A percentile compares a stretch with the other conserved stretches of the same genome.
Evolutionary conservation across 2,113 vertebrate genomes (phyloP).

Genomic region (Chloropsis cyanopogon): DNA sequence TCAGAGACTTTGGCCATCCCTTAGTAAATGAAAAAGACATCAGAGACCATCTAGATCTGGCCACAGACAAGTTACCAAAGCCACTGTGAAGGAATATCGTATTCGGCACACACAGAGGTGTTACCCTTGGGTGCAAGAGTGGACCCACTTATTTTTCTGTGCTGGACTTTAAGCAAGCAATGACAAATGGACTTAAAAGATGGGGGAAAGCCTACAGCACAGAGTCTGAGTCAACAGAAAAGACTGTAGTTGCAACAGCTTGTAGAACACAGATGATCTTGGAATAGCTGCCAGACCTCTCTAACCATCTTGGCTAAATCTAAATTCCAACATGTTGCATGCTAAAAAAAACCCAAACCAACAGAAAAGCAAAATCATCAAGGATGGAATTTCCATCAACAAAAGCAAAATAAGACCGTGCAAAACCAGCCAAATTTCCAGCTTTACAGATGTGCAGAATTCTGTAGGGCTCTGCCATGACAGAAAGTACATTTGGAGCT

Average conservation of each 20-base stretch:
- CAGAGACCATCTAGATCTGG: not conserved
- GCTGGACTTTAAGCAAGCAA: not conserved
- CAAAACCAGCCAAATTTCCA: not conserved
- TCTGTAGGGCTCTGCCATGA: not conserved
- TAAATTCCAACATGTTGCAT: not conserved
- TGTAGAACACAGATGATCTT: not conserved
- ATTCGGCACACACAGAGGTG: not conserved
- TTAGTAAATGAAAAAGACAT: not conserved
- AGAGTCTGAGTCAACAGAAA: not conserved
- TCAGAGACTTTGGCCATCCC: not conserved
- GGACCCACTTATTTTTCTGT: not conserved
- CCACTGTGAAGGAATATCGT: rapidly evolving
- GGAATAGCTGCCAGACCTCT: not conserved
- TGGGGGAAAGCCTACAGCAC: not conserved
- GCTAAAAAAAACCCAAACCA: not conserved
- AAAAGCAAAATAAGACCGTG: not conserved
- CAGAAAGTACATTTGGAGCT: not conserved
- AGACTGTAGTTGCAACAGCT: not conserved
- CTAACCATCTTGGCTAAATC: not conserved
- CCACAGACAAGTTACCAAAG: not conserved
- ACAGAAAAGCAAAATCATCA: not conserved
- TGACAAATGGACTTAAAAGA: not conserved
- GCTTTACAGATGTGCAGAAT: not conserved
- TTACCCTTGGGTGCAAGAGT: not conserved
- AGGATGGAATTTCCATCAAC: not conserved